Evolutionary conservation across 2,113 vertebrate species (phyloP).

Genomic region (Megalops atlanticus): DNA sequence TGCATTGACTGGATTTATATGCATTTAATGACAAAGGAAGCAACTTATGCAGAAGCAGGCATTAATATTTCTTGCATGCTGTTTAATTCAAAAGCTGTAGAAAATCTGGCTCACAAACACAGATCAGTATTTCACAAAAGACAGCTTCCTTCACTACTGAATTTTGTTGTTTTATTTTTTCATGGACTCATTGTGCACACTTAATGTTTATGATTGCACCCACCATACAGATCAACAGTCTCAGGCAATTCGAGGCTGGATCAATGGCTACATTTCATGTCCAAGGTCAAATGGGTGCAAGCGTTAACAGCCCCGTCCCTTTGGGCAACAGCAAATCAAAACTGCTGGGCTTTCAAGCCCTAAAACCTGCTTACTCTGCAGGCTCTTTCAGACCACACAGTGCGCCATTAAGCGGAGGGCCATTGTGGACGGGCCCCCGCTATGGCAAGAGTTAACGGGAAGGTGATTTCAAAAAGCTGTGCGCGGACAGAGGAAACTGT

Average conservation of each 20-base stretch:
- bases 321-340: conserved; percentile 28
- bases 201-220: conserved; percentile 16
- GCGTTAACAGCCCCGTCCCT: conserved; percentile 2
- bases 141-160: background rate
- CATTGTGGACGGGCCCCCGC: background rate
- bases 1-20: background rate
- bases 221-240: conserved; percentile 19
- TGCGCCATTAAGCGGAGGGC: background rate
- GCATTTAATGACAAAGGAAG: background rate
- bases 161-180: background rate
- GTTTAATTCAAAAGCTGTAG: background rate
- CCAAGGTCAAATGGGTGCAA: conserved; percentile 28
- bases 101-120: background rate
- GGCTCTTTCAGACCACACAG: conserved; percentile 48
- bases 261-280: conserved; percentile 26
- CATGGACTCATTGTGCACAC: conserved; percentile 17
- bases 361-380: conserved; percentile 36
- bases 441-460: conserved; percentile 7
- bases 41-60: background rate
- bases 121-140: background rate
- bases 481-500: background rate
- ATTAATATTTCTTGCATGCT: background rate
- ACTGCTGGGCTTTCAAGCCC: conserved; percentile 7
- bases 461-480: background rate
- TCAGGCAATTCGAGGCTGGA: conserved; percentile 17